Percentiles rank a stretch among this genome's conserved stretches.
Evolutionary conservation across 23 tunicate genomes (phyloP).

Genomic region (Trididemnum clinides): DNA sequence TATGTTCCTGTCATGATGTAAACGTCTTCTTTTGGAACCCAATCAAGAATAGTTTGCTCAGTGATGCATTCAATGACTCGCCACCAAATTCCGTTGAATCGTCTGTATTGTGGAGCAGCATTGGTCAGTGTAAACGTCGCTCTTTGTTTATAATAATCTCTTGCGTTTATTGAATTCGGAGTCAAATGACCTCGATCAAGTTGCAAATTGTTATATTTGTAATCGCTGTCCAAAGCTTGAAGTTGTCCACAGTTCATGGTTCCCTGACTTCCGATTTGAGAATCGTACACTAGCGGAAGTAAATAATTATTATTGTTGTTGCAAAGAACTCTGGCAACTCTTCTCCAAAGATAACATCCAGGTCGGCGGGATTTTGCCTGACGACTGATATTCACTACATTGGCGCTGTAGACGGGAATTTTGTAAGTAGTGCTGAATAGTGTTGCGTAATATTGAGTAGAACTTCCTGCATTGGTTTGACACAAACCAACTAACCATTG

Average conservation of each 20-base stretch:
- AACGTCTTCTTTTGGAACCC: conserved; percentile 64
- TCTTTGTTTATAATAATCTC: conserved; percentile 62
- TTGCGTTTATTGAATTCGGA: conserved; percentile 81
- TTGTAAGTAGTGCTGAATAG: conserved; percentile 49
- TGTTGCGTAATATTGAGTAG: conserved; percentile 85
- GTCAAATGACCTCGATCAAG: conserved; percentile 88
- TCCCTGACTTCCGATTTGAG: conserved; percentile 17
- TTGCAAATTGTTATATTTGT: conserved; percentile 46
- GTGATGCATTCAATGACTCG: conserved; percentile 82
- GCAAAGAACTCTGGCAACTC: conserved; percentile 67
- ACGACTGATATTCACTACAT: conserved; percentile 34
- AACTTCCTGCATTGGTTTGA: too few relatives aligned
- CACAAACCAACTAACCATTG: conserved; percentile 59
- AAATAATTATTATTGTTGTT: too few relatives aligned
- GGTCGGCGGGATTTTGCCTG: conserved; percentile 54
- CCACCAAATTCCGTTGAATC: conserved; percentile 80
- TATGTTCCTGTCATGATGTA: conserved; percentile 84
- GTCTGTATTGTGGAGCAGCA: conserved; percentile 92
- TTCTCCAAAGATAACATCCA: conserved; percentile 37
- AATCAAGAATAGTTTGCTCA: conserved; percentile 50
- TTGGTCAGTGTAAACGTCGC: conserved; percentile 93
- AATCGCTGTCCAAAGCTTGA: conserved; percentile 78
- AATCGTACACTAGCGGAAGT: too few relatives aligned
- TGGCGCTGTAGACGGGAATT: conserved; percentile 83
- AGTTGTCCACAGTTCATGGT: conserved; percentile 44